These are phyloP conservation scores for Linnaemya vulpina DNA, from an alignment of 2,888 invertebrate genomes.

Conservation along the genomic window DNA sequence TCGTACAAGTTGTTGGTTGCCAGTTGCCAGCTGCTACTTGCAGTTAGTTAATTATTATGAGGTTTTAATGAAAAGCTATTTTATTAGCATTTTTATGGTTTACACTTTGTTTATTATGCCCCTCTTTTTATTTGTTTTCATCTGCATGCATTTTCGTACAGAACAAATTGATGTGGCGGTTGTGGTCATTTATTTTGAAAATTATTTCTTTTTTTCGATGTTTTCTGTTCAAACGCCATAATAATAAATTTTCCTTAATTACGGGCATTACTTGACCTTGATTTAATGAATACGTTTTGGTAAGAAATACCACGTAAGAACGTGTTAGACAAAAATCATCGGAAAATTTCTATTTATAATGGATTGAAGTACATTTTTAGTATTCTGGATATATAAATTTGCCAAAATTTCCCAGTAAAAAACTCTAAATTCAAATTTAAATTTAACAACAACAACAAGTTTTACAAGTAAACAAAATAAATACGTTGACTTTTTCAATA, in stretches of 20 bases:
- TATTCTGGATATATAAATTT: too few species aligned
- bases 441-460: too few species aligned
- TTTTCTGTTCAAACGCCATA: slow-evolving; percentile 31
- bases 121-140: slow-evolving; percentile 34
- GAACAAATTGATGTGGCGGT: slow-evolving; percentile 30
- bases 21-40: slow-evolving; percentile 6
- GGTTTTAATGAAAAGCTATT: slow-evolving; percentile 61
- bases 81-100: slow-evolving; percentile 63
- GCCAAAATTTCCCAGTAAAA: too few species aligned
- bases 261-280: slow-evolving; percentile 39
- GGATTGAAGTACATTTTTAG: too few species aligned
- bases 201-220: background rate
- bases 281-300: slow-evolving; percentile 25
- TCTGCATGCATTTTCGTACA: background rate
- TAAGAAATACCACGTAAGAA: background rate
- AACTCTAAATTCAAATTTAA: too few species aligned
- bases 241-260: slow-evolving; percentile 47
- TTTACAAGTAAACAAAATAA: too few species aligned
- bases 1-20: background rate
- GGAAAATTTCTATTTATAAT: too few species aligned
- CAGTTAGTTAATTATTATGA: slow-evolving; percentile 34
- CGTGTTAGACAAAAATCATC: background rate
- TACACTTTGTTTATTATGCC: slow-evolving; percentile 46
- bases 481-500: too few species aligned
- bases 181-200: slow-evolving; percentile 42